Percentiles rank a stretch among this genome's conserved stretches.
Evolutionary conservation across 2,888 invertebrate genomes (phyloP).

Genomic region (Lepidochrysops patricia): DNA sequence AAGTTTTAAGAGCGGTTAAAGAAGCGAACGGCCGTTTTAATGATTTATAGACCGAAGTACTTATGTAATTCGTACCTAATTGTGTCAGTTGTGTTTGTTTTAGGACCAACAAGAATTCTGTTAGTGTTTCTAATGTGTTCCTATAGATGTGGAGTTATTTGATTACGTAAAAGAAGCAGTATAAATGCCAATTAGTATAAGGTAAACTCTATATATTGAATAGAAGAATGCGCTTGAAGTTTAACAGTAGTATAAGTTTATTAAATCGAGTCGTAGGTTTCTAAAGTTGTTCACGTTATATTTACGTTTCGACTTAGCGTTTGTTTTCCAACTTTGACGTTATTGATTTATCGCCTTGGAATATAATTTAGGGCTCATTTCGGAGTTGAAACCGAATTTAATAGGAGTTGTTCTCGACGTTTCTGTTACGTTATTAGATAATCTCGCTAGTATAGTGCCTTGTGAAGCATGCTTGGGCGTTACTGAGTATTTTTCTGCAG

Average conservation of each 20-base stretch:
- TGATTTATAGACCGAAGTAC: not conserved
- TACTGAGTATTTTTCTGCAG: conserved; percentile 62
- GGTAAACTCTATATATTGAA: conserved; percentile 34
- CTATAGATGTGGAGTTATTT: not conserved
- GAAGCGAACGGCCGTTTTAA: not conserved
- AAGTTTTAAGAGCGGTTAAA: not conserved
- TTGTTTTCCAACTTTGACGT: conserved; percentile 40
- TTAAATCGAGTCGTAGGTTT: conserved; percentile 36
- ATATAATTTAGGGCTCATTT: conserved; percentile 62
- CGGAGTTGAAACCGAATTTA: conserved; percentile 70
- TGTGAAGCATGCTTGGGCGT: conserved; percentile 67
- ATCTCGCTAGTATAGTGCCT: conserved; percentile 73
- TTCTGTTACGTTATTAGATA: conserved; percentile 45
- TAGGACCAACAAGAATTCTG: not conserved
- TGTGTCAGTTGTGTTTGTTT: not conserved
- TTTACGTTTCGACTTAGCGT: conserved; percentile 32
- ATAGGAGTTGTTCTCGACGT: conserved; percentile 49
- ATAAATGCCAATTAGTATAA: conserved; percentile 64
- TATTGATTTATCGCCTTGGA: conserved; percentile 55
- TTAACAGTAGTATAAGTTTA: conserved; percentile 19
- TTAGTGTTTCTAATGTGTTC: conserved; percentile 5
- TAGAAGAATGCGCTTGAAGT: conserved; percentile 17
- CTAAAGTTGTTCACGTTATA: conserved; percentile 32
- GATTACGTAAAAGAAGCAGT: conserved; percentile 45
- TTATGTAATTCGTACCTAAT: not conserved